These are phyloP conservation scores for Rhombomys opimus DNA, from an alignment of 2,113 vertebrate genomes.

Conservation along the genomic window DNA sequence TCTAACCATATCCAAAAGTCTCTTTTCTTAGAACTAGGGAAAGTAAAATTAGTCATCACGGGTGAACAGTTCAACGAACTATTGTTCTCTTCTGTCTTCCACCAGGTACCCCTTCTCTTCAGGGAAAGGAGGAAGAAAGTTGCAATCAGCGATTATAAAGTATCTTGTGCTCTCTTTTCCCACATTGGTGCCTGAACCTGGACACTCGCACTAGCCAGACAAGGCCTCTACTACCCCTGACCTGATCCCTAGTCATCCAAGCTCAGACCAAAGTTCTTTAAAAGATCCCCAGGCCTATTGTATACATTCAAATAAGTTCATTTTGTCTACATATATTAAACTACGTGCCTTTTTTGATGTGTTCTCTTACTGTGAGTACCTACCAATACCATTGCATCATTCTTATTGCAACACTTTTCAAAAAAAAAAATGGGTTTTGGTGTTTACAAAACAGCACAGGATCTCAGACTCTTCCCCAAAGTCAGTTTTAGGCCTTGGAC, in stretches of 20 bases:
- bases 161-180: constrained; percentile 29
- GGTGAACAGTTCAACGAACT: constrained; percentile 5
- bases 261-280: neutral
- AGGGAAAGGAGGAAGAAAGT: neutral
- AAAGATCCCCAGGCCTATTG: neutral
- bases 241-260: neutral
- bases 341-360: neutral
- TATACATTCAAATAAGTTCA: constrained; percentile 7
- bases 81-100: neutral
- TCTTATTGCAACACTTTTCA: constrained; percentile 42
- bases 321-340: constrained; percentile 1
- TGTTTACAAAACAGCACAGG: neutral
- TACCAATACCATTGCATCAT: neutral
- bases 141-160: constrained; percentile 37
- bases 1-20: neutral
- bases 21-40: constrained; percentile 4
- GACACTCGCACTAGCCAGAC: neutral
- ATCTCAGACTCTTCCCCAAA: neutral
- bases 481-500: neutral
- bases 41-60: constrained; percentile 26
- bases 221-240: neutral
- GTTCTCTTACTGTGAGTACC: neutral
- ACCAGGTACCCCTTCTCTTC: neutral
- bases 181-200: neutral
- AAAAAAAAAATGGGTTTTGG: neutral